Evolutionary conservation across 92 coral and sea anemone species (phyloP), one percentile per base, ranked within the genome.

Genomic region (Chrysogorgia sp.): DNA sequence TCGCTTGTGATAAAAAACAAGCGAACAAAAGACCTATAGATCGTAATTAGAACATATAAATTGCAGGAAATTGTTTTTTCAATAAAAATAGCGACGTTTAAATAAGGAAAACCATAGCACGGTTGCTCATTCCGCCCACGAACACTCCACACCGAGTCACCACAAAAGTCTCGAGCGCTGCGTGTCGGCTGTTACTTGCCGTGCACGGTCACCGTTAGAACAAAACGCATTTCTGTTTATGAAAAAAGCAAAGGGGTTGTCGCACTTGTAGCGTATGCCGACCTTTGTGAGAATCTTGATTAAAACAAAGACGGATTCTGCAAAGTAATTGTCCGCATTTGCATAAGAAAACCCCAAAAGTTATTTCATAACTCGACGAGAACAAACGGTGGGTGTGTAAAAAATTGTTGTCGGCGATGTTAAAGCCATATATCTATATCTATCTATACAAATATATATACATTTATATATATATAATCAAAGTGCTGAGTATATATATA

Each of bases 31-130:
- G 65, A 35, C 64, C 65, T 28, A 72, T 72, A 72, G 33, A 71
- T 41, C 43, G 79, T 72, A 72, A 72, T 72, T 72, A 72, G 63
- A 56, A 33, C 63, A 49, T 56, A 56, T 56, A 56, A 72, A 72
- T 72, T 72, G 79, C 79, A 72, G 79, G 79, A 72, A 72, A 72
- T 72, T 72, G 79, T 72, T 72, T 72, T 71, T 72, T 34, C 79
- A 72, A 72, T 72, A 72, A 72, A 72, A 58, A 72, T 49, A 72
- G 58, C 79, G 63, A 72, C 45, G 64, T 72, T 52, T 72, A 72
- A 52, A 23, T 52, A 14, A 15, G 20, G n/a, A 30, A 52, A 55
- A 72, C 79, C 79, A 53, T n/a, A 72, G 32, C 10, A 56, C 17
- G 32, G 64, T 53, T 72, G 79, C 79, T 72, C 79, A 13, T 72